phyloP scores from a whole-genome alignment of 2,113 vertebrate species.

The Regulus satrapa region DNA sequence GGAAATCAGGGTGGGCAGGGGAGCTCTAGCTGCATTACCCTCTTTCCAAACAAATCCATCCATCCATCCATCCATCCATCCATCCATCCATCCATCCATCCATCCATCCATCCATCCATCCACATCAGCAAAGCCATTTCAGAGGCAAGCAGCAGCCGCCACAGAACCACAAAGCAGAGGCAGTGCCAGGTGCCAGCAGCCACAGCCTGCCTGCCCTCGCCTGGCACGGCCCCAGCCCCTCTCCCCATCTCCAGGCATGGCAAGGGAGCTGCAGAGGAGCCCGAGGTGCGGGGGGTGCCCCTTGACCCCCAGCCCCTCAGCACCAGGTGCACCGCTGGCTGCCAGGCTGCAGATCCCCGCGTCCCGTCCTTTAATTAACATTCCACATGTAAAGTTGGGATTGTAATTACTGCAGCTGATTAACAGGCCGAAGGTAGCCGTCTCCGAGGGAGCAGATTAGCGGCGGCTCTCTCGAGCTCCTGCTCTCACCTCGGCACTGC shows the following conservation, averaged over 20 bases:
- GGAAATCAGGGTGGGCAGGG: not conserved
- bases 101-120: not conserved
- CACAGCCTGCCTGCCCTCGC: not conserved
- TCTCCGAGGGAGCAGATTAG: constrained; percentile 79
- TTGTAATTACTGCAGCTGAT: constrained; percentile 86
- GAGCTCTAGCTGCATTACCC: not conserved
- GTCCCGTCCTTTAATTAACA: constrained; percentile 69
- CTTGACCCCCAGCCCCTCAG: not conserved
- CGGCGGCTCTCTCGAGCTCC: constrained; percentile 68
- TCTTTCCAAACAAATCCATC: not conserved
- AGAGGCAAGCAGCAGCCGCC: not conserved
- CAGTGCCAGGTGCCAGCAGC: not conserved
- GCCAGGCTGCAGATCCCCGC: not conserved
- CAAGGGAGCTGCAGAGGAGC: not conserved
- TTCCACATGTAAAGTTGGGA: constrained; percentile 63
- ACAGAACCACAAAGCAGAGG: not conserved
- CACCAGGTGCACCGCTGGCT: not conserved
- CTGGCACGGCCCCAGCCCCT: not conserved
- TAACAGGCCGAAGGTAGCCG: constrained; percentile 75
- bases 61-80: not conserved
- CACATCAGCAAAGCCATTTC: not conserved
- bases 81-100: not conserved
- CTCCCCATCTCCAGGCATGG: rapidly evolving
- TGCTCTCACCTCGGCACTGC: constrained; percentile 56
- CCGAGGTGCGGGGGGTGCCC: not conserved